Evolutionary conservation across 2,797 vertebrate species (phyloP).

Genomic region (Sarcophilus harrisii): DNA sequence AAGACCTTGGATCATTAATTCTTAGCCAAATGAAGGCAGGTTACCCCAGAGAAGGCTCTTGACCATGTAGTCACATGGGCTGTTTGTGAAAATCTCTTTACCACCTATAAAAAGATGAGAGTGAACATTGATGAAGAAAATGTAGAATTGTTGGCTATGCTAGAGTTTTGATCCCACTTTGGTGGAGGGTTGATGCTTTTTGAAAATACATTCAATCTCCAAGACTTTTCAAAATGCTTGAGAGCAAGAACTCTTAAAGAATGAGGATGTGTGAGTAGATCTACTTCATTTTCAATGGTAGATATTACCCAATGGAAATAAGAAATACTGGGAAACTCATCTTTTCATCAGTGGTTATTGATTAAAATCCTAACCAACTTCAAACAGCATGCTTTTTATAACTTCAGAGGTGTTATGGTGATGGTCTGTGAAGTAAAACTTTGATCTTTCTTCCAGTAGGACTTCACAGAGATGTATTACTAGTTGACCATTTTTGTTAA

Average conservation of each 20-base stretch:
- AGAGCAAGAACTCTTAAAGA: conserved; percentile 36
- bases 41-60: conserved; percentile 17
- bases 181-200: neutral
- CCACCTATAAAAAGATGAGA: neutral
- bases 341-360: conserved; percentile 28
- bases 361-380: neutral
- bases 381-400: neutral
- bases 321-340: conserved; percentile 17
- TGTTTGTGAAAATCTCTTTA: neutral
- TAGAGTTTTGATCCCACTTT: neutral
- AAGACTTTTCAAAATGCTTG: neutral
- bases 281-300: conserved; percentile 51
- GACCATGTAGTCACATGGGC: conserved; percentile 25
- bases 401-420: neutral
- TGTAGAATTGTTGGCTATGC: neutral
- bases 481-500: conserved; percentile 23
- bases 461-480: neutral
- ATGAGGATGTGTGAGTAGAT: neutral
- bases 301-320: conserved; percentile 13
- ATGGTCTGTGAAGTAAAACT: neutral
- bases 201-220: conserved; percentile 9
- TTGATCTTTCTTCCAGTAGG: conserved; percentile 7
- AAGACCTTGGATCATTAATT: neutral
- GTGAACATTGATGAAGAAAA: neutral
- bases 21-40: conserved; percentile 11